Evolutionary conservation across 53 echinoderm and acorn worm species (phyloP).

Genomic region (Stichopus horrens): DNA sequence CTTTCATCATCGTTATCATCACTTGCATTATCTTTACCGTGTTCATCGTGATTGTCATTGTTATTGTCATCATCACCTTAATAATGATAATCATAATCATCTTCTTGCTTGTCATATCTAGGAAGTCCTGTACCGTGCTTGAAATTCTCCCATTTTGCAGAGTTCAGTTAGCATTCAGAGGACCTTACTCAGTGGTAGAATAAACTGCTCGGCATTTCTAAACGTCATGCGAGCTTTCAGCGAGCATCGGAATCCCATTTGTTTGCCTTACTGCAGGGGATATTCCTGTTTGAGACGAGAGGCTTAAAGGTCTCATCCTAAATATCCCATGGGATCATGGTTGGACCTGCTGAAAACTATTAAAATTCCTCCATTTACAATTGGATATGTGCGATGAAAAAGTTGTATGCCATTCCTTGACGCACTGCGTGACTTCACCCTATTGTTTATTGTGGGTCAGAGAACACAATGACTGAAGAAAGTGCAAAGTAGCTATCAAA

Average conservation of each 20-base stretch:
- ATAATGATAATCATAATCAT: no score
- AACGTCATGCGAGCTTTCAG: constrained; percentile 15
- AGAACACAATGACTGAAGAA: background rate
- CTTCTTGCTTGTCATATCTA: no score
- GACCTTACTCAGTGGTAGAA: background rate
- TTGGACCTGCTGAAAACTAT: constrained; percentile 40
- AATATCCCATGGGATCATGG: constrained; percentile 23
- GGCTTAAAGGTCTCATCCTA: constrained; percentile 15
- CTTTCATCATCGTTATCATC: no score
- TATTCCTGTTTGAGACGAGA: constrained; percentile 17
- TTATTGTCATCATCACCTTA: no score
- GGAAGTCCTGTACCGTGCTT: no score
- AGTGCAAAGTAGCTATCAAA: no score
- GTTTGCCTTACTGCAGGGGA: constrained; percentile 38
- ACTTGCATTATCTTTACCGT: no score
- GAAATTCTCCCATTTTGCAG: no score
- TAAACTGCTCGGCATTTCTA: background rate
- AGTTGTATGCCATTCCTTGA: background rate
- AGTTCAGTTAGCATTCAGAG: background rate
- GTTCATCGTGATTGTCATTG: no score
- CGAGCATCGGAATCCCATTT: constrained; percentile 2
- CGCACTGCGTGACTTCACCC: background rate
- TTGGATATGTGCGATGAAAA: constrained; percentile 17
- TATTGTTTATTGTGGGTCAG: background rate
- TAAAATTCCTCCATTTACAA: constrained; percentile 29